phyloP scores from a whole-genome alignment of 2,888 invertebrate genomes.

The Zele albiditarsus region DNA sequence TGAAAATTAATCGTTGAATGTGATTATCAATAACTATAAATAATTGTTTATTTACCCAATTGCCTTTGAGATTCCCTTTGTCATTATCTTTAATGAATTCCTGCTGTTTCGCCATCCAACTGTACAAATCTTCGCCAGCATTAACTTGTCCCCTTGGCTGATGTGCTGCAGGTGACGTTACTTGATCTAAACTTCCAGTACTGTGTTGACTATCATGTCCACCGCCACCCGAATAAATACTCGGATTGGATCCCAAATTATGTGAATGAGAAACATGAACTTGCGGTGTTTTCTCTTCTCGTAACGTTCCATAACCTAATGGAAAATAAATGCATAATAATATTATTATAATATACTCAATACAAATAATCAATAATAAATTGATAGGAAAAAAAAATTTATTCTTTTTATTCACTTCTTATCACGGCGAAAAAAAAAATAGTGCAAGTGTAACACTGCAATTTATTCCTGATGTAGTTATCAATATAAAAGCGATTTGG shows the following conservation, averaged over 20 bases:
- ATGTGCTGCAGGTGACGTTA: slow-evolving; percentile 74
- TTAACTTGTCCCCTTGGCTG: slow-evolving; percentile 75
- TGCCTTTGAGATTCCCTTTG: slow-evolving; percentile 67
- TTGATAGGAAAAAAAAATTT: slow-evolving; percentile 25
- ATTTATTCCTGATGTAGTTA: background rate
- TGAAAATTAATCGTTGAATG: background rate
- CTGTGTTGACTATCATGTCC: slow-evolving; percentile 71
- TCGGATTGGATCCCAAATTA: slow-evolving; percentile 81
- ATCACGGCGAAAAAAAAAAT: background rate
- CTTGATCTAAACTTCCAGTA: slow-evolving; percentile 69
- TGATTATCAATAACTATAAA: slow-evolving; percentile 7
- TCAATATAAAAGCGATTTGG: background rate
- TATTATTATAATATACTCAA: background rate
- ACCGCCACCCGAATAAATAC: slow-evolving; percentile 72
- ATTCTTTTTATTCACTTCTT: background rate
- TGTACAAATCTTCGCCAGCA: slow-evolving; percentile 90
- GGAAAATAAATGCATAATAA: background rate
- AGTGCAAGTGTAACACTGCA: slow-evolving; percentile 26
- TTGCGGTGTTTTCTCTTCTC: slow-evolving; percentile 78
- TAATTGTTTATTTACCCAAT: slow-evolving; percentile 65
- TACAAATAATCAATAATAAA: background rate
- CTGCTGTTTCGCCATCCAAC: slow-evolving; percentile 97
- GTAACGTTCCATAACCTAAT: slow-evolving; percentile 84
- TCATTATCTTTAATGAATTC: slow-evolving; percentile 74
- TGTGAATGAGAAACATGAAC: slow-evolving; percentile 69